Evolutionary conservation across 2,888 invertebrate species (phyloP).

Genomic region (Tetragonula carbonaria): DNA sequence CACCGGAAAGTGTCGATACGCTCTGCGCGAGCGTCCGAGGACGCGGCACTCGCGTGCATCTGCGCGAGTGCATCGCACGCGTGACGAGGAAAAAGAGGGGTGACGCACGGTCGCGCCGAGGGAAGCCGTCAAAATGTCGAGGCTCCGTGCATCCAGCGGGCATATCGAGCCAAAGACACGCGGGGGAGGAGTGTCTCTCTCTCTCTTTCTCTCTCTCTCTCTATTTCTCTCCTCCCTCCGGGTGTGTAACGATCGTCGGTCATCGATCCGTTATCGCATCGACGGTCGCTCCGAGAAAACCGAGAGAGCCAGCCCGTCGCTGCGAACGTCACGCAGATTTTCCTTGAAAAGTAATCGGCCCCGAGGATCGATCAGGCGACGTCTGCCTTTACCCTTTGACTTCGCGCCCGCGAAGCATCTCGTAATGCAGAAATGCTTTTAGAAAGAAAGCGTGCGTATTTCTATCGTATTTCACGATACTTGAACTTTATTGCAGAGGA

Average conservation of each 20-base stretch:
- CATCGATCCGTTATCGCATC: slow-evolving; percentile 68
- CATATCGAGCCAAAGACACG: slow-evolving; percentile 53
- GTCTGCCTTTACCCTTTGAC: background rate
- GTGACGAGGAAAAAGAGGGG: slow-evolving; percentile 52
- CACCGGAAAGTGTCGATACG: slow-evolving; percentile 68
- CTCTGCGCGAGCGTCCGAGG: slow-evolving; percentile 64
- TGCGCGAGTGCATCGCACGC: slow-evolving; percentile 64
- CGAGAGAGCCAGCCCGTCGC: slow-evolving; percentile 17
- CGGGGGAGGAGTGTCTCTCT: slow-evolving; percentile 31
- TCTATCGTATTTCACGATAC: no score
- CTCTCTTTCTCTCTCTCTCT: slow-evolving; percentile 14
- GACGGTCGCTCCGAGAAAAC: slow-evolving; percentile 51
- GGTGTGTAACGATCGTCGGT: slow-evolving; percentile 65
- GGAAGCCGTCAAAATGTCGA: slow-evolving; percentile 73
- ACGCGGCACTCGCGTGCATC: slow-evolving; percentile 67
- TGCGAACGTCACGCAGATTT: slow-evolving; percentile 21
- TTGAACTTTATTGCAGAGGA: no score
- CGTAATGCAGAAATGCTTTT: no score
- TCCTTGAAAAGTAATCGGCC: background rate
- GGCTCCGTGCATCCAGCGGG: slow-evolving; percentile 61
- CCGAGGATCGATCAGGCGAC: background rate
- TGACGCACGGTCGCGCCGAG: slow-evolving; percentile 68
- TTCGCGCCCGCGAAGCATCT: no score
- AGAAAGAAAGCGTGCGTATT: no score
- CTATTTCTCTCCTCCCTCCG: slow-evolving; percentile 9